Evolutionary conservation across 2,888 invertebrate genomes (phyloP), one percentile per base, ranked within the genome.

Genomic region (Ptilodon capucinus): DNA sequence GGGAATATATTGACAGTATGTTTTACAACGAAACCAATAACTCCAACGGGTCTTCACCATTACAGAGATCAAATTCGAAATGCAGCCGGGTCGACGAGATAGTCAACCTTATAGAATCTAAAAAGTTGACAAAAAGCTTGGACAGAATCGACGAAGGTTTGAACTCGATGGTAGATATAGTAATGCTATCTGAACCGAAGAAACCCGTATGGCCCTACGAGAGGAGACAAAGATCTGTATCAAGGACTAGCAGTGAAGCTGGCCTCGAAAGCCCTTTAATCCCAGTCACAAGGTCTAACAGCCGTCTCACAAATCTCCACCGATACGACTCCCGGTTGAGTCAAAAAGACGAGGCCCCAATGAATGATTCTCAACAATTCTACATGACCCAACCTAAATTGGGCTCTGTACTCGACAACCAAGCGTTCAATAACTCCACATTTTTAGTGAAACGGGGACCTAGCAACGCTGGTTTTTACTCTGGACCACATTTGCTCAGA

Each of bases 81-180:
- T 84, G 82, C 45, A 90, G 74, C 50, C 76, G 87, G 5, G 90
- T 90, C 1, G 91, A 90, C 55, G 90, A 91, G 79, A 90, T 91
- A 41, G 86, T 91, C 0, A 93, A 86, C 39, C 84, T 93, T 21
- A 86, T 93, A 41, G 93, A 93, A 72, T 92, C 93, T 1, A 92
- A 92, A 44, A 92, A 93, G 42, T 76, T 94, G 36, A 94, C 95
- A 0, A 96, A 96, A 81, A 96, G 96, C 59, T 81, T 96, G 40
- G 96, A 97, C 60, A 92, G 96, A 48, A 94, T 96, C 35, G 95
- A 96, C 71, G 93, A 93, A 74, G 94, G 95, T 14, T 76, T 96
- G 18, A 93, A 95, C 67, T 92, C 95, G 0, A 93, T 95, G 92
- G 93, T 95, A 0, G 94, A 94, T 66, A 94, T 95, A 30, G 93